Percentiles rank a stretch among this genome's conserved stretches.
These are phyloP conservation scores for Abrostola triplasia DNA, from an alignment of 2,888 invertebrate genomes.

Conservation along the genomic window DNA sequence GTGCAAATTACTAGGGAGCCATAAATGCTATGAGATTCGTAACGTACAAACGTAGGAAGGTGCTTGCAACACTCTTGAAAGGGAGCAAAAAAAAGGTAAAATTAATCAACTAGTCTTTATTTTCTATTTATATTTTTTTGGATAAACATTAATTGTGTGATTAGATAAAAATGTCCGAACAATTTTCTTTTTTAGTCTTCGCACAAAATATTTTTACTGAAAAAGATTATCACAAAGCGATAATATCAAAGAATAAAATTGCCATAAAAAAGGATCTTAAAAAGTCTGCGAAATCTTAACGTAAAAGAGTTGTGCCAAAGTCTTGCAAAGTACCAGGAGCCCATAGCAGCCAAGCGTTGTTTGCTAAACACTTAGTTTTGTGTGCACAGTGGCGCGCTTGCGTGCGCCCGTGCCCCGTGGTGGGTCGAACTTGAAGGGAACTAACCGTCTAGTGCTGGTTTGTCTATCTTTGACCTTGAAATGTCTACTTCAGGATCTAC, in stretches of 20 bases:
- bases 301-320: conserved; percentile 33
- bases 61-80: too few species aligned
- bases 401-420: conserved; percentile 6
- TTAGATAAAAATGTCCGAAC: too few species aligned
- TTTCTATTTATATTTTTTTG: too few species aligned
- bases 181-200: too few species aligned
- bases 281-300: conserved; percentile 5
- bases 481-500: conserved; percentile 1
- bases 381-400: conserved; percentile 44
- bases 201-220: too few species aligned
- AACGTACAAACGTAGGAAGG: background rate
- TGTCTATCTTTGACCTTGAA: conserved; percentile 17
- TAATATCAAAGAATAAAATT: too few species aligned
- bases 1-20: conserved; percentile 37
- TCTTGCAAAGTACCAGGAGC: conserved; percentile 55
- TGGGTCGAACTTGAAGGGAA: conserved; percentile 2
- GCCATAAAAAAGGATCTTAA: too few species aligned
- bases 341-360: conserved; percentile 39
- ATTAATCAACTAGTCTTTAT: too few species aligned
- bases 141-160: too few species aligned
- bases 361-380: conserved; percentile 48
- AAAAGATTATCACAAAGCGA: too few species aligned
- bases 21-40: conserved; percentile 2
- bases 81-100: too few species aligned
- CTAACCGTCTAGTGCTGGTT: conserved; percentile 6